Conservation (phyloP, 2,888 invertebrate species). For the Ophion slaviceki region DNA sequence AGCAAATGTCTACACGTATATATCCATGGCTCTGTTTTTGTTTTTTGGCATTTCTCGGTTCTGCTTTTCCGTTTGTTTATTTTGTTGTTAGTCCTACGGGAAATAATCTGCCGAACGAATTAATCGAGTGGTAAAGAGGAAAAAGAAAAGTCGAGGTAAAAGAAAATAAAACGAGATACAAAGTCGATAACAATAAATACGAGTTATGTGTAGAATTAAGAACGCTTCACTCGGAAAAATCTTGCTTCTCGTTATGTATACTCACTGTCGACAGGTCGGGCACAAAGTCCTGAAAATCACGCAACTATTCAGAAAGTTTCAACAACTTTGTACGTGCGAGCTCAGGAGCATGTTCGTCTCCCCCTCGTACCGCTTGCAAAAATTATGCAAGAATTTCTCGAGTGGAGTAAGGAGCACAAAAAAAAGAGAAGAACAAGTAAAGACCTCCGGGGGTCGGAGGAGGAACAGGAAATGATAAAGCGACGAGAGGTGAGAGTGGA, state of each 20-base stretch:
- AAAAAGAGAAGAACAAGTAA: not conserved
- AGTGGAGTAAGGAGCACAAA: not conserved
- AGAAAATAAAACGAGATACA: conserved; percentile 49
- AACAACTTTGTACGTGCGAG: conserved; percentile 33
- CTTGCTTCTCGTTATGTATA: conserved; percentile 77
- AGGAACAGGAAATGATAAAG: not conserved
- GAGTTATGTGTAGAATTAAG: conserved; percentile 78
- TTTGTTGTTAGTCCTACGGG: conserved; percentile 81
- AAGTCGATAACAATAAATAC: conserved; percentile 63
- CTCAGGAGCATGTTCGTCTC: conserved; percentile 17
- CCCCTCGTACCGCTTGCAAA: conserved; percentile 1
- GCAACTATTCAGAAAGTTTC: conserved; percentile 80
- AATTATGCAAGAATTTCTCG: conserved; percentile 24
- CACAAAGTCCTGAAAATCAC: conserved; percentile 84
- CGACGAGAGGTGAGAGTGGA: not conserved
- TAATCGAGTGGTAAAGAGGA: conserved; percentile 69
- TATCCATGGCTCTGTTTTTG: not conserved
- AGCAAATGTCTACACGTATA: conserved; percentile 51
- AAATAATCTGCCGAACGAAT: conserved; percentile 74
- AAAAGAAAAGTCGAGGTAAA: conserved; percentile 56
- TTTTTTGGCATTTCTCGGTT: conserved; percentile 34
- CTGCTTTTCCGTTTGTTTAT: conserved; percentile 36
- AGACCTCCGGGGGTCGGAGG: not conserved
- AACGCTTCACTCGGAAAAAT: conserved; percentile 82
- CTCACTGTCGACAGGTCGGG: conserved; percentile 85